Conservation (phyloP, 1,140 invertebrate genomes). For the Adoxophyes honmai region DNA sequence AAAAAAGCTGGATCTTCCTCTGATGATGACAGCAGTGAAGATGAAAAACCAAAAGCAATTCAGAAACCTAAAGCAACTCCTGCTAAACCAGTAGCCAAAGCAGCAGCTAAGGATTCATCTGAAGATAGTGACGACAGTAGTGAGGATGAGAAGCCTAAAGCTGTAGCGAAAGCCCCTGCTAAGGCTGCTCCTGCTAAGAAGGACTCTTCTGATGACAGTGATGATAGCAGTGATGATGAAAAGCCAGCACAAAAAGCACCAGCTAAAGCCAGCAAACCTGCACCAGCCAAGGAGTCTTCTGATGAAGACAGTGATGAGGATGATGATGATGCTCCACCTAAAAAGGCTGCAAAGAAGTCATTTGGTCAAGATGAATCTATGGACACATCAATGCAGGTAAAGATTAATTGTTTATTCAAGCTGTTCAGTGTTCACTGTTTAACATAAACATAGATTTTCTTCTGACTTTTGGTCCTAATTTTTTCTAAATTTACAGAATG, state of each 20-base stretch:
- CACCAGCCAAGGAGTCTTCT: slow-evolving; percentile 16
- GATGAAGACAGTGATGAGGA: slow-evolving; percentile 27
- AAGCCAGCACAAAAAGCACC: slow-evolving; percentile 16
- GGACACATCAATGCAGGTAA: slow-evolving; percentile 13
- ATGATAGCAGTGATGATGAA: slow-evolving; percentile 22
- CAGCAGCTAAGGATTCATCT: slow-evolving; percentile 18
- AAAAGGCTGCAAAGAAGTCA: slow-evolving; percentile 45
- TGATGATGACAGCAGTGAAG: slow-evolving; percentile 44
- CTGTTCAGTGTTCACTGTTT: no score
- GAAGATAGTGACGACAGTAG: slow-evolving; percentile 20
- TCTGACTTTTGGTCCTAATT: no score
- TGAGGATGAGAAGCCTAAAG: slow-evolving; percentile 16
- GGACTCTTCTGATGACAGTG: slow-evolving; percentile 9
- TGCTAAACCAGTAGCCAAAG: slow-evolving; percentile 17
- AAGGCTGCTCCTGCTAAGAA: slow-evolving; percentile 16
- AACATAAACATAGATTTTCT: no score
- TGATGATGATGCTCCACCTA: slow-evolving; percentile 38
- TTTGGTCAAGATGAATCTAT: slow-evolving; percentile 6
- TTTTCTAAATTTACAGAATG: no score
- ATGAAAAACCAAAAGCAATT: slow-evolving; percentile 19
- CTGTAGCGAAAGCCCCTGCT: slow-evolving; percentile 6
- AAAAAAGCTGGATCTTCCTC: slow-evolving; percentile 30
- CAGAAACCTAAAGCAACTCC: slow-evolving; percentile 15
- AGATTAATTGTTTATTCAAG: no score
- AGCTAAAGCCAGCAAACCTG: not conserved